Conservation (phyloP, 1,140 invertebrate genomes). For the Cryptotermes secundus region DNA sequence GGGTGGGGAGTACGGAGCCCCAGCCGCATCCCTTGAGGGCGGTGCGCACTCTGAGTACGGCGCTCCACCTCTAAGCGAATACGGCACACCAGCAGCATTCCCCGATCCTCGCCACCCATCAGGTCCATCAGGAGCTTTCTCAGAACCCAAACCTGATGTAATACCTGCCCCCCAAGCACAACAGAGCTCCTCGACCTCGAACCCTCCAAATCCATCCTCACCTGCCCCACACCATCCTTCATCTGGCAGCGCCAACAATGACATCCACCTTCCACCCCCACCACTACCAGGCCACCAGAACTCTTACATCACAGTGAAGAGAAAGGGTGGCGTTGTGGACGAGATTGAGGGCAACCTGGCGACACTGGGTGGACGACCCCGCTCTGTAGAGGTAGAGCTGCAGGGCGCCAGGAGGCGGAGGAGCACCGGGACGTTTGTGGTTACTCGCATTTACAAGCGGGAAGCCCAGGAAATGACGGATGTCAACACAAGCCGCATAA, state of each 20-base stretch:
- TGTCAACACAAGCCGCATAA: slow-evolving; percentile 84
- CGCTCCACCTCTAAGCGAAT: slow-evolving; percentile 61
- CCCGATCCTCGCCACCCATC: slow-evolving; percentile 81
- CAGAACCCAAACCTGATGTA: slow-evolving; percentile 62
- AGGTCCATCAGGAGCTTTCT: slow-evolving; percentile 75
- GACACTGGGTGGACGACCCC: slow-evolving; percentile 77
- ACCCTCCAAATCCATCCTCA: slow-evolving; percentile 57
- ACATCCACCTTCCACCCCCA: slow-evolving; percentile 74
- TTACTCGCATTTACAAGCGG: slow-evolving; percentile 76
- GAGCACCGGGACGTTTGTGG: slow-evolving; percentile 60
- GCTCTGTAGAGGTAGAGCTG: slow-evolving; percentile 75
- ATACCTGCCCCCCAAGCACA: slow-evolving; percentile 58
- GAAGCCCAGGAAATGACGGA: slow-evolving; percentile 91
- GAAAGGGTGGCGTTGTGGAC: slow-evolving; percentile 70
- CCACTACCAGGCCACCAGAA: slow-evolving; percentile 71
- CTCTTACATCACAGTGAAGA: slow-evolving; percentile 78
- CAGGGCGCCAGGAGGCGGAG: slow-evolving; percentile 65
- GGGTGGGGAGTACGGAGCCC: slow-evolving; percentile 54
- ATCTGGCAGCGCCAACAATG: slow-evolving; percentile 40
- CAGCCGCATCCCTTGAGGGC: slow-evolving; percentile 52
- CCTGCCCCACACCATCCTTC: slow-evolving; percentile 54
- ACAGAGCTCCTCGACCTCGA: slow-evolving; percentile 62
- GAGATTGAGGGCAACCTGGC: slow-evolving; percentile 75
- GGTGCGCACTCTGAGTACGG: slow-evolving; percentile 67
- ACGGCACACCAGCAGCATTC: slow-evolving; percentile 73